Percentiles rank a stretch among this genome's conserved stretches.
Evolutionary conservation across 2,797 vertebrate species (phyloP).

Genomic region (Phyllotis vaccarum): DNA sequence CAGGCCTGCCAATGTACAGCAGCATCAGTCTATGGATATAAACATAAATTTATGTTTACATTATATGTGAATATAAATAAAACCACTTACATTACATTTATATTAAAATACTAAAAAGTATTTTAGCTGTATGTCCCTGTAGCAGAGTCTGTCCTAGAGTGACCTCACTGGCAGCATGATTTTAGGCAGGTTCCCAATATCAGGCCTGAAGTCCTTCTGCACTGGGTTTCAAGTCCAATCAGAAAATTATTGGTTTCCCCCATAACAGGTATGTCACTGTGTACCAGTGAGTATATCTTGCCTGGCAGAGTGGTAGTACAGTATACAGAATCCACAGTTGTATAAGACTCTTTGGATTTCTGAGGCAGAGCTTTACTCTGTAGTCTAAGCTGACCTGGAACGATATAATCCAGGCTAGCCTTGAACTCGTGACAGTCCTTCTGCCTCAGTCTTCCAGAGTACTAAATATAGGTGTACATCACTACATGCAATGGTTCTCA

Average conservation of each 20-base stretch:
- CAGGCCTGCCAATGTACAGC: not conserved
- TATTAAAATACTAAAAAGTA: not conserved
- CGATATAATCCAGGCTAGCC: not conserved
- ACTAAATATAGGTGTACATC: too few species aligned
- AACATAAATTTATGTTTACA: not conserved
- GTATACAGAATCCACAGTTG: not conserved
- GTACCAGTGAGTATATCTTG: not conserved
- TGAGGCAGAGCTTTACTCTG: not conserved
- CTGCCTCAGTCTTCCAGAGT: not conserved
- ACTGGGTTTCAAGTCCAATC: not conserved
- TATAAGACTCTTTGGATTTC: not conserved
- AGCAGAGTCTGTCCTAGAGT: not conserved
- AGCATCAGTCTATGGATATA: not conserved
- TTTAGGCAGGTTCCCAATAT: not conserved
- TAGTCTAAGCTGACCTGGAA: not conserved
- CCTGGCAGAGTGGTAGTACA: not conserved
- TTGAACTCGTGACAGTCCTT: not conserved
- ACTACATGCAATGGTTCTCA: not conserved
- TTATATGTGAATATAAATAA: not conserved
- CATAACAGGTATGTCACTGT: not conserved
- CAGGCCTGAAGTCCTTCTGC: not conserved
- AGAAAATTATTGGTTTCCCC: not conserved
- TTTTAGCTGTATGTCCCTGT: not conserved
- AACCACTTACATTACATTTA: not conserved
- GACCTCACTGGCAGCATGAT: not conserved